Base-by-base conservation (phyloP, 1,140 invertebrate species). In the Xylocopa sonorina region DNA sequence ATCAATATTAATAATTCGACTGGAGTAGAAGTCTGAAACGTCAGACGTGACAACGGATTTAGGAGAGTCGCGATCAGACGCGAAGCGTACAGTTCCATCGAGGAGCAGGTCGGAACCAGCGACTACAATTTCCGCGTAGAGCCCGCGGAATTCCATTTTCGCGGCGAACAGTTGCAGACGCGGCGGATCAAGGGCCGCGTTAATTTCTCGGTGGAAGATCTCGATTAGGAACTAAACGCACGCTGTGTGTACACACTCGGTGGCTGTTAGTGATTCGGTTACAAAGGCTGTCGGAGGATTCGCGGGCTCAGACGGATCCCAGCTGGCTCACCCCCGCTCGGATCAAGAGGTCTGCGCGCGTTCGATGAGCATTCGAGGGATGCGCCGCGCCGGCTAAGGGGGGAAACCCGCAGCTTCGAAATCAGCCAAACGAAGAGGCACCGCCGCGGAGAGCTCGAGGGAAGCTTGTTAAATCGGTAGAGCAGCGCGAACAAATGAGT, bases 151-250 rank as follows among this genome's bases (percentile, higher is more conserved):
- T 67, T 18, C 18, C 24, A 29, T 78, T 78, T 38, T 60, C 53
- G 27, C 0, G 3, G 14, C 18, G 14, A 60, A 48, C 32, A 50
- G 14, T 50, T 41, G 32, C n/a, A 48, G 41, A 18, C 12, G 34
- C n/a, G 46, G 63, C 6, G 10, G 67, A 78, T 78, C 75, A 71
- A 78, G 75, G 18, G 10, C 43, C 55, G 66, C 66, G 64, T 77
- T 71, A 58, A 51, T 71, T 71, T 55, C 21, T 16, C 38, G 18
- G 66, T 43, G 43, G 55, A 78, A 78, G 46, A 62, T 78, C 75
- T 58, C 66, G 53, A 78, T 78, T 78, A 71, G 75, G 43, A 60
- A 51, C 66, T 71, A 71, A 78, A 78, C 75, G 75, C 75, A 46
- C 43, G 14, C 32, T n/a, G 53, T 48, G 74, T 78, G 67, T 71